Base-by-base conservation (phyloP, 2,888 invertebrate genomes). In the Metalampra italica region DNA sequence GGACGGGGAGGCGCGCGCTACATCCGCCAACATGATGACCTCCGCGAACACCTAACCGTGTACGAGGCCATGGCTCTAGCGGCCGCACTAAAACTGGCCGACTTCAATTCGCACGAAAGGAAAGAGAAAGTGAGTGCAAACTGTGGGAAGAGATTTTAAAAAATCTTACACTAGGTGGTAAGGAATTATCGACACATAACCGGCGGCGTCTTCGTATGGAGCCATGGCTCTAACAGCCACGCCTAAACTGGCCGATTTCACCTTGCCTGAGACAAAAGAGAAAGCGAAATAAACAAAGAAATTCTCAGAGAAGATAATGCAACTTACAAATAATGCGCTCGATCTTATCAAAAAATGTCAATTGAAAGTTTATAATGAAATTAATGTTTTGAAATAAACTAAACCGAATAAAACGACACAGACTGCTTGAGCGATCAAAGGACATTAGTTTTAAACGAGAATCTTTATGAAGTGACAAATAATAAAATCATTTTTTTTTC, bases 21-120 rank as follows among this genome's bases (percentile, higher is more conserved):
- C 86, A 97, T 97, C 68, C 95, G 96, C 78, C 97, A 97, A 73
- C 93, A 95, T 53, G 95, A 95, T 73, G 90, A 93, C 67, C 81
- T 96, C 66, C 91, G 96, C 55, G 91, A 93, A 29, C 91, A 94
- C 64, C 90, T 98, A 60, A 93, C 95, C 47, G 93, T 95, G 43
- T 90, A 94, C 66, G 96, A 97, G 84, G 92, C 96, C 60, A 95
- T 97, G 95, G 91, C 92, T 65, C 90, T 95, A 46, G 95, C 96
- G 0, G 95, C 96, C 2, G 93, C 96, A 57, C 91, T 97, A 48
- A 96, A 96, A 75, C 90, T 96, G 45, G 95, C 96, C 59, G 91
- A 91, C 46, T 92, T 94, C 59, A 91, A 91, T 12, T 82, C 90
- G n/a, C 90, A 92, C 13, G 92, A 93, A 65, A 94, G 94, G 71